Base-by-base conservation (phyloP, 2,113 vertebrate species). In the Stictonetta naevosa region DNA sequence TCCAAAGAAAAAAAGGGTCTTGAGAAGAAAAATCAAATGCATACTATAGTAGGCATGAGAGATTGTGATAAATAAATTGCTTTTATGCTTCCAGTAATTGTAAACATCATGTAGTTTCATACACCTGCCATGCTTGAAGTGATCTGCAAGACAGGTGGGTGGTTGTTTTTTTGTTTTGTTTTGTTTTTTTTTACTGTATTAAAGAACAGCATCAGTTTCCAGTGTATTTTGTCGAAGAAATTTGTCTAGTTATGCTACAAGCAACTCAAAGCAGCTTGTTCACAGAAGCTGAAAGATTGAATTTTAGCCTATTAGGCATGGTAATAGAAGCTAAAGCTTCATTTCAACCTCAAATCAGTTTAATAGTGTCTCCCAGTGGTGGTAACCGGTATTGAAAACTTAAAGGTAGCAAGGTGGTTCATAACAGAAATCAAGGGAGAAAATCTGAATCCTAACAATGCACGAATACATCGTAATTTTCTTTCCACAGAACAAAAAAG, bases 321-420 rank as follows among this genome's bases (percentile, higher is more conserved):
- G 44, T 5, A 69, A 46, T 15, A 7, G 62, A 62, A 83, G 50
- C 7, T 6, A 34, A 55, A 33, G n/a, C 3, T 10, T 10, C 3
- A 42, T 38, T 77, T 48, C 9, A 55, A 76, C 26, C 33, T 60
- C 94, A 97, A 86, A 2, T 50, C 94, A 76, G 88, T 92, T 86
- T 38, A 94, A 96, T 75, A 92, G 95, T 95, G 96, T 22, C 97
- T 59, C 97, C 60, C 59, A 80, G 91, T 84, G 97, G 55, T 72
- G 1, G 2, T 12, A 36, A 3, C 10, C 6, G 17, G 87, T 26
- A 84, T 36, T 72, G 81, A 91, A 86, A 11, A 14, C 23, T 22
- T 38, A 33, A 63, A 62, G 36, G 6, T 40, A 25, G 9, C 6
- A 5, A 21, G 2, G 10, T 1, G 5, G 36, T 4, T 52, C 19